Evolutionary conservation across 2,888 invertebrate species (phyloP).

Genomic region (Parnassius smintheus): DNA sequence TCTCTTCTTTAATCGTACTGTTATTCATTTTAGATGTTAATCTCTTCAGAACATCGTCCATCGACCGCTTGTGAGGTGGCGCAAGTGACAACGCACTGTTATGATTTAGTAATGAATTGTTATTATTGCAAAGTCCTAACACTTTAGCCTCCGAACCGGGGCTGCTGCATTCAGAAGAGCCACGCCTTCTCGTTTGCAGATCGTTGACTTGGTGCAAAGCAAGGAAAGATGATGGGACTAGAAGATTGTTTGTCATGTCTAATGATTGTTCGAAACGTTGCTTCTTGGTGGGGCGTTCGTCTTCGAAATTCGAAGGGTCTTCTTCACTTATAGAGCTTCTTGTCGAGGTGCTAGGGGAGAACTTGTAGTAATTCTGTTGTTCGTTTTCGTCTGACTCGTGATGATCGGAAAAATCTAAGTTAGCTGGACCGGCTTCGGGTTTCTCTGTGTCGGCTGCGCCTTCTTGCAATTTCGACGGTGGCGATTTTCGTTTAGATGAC

Average conservation of each 20-base stretch:
- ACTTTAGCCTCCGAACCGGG: slow-evolving; percentile 85
- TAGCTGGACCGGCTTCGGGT: slow-evolving; percentile 76
- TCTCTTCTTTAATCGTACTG: slow-evolving; percentile 87
- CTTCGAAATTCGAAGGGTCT: slow-evolving; percentile 80
- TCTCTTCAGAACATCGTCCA: slow-evolving; percentile 95
- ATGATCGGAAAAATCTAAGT: slow-evolving; percentile 68
- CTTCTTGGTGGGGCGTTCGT: slow-evolving; percentile 82
- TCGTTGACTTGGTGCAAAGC: slow-evolving; percentile 82
- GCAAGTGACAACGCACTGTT: slow-evolving; percentile 76
- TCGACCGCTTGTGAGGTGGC: slow-evolving; percentile 87
- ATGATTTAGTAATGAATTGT: slow-evolving; percentile 83
- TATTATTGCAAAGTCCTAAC: slow-evolving; percentile 83
- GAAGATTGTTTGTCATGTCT: slow-evolving; percentile 83
- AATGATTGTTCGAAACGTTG: slow-evolving; percentile 80
- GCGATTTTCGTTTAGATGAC: slow-evolving; percentile 98
- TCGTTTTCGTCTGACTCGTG: slow-evolving; percentile 70
- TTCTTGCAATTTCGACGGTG: slow-evolving; percentile 96
- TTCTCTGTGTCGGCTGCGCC: slow-evolving; percentile 77
- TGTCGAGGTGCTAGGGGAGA: slow-evolving; percentile 73
- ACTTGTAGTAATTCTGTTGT: slow-evolving; percentile 68
- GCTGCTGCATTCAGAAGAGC: slow-evolving; percentile 87
- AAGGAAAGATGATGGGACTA: slow-evolving; percentile 76
- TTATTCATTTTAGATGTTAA: slow-evolving; percentile 92
- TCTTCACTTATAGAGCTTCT: slow-evolving; percentile 81
- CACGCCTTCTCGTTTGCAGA: slow-evolving; percentile 69